Conservation (phyloP, 2,113 vertebrate species). For the Callaeas wilsoni region DNA sequence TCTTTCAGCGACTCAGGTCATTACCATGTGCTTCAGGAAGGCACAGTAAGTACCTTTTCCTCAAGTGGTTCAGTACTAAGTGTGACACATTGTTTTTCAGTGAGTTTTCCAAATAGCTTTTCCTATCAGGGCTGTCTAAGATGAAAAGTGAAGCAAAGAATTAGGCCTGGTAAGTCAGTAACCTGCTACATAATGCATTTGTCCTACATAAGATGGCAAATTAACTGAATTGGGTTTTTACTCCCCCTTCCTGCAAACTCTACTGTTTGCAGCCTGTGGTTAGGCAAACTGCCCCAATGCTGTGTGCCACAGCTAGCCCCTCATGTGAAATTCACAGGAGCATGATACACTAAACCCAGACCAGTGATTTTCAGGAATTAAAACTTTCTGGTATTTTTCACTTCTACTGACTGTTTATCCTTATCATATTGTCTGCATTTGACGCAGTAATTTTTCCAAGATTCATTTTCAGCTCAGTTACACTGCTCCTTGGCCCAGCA, state of each 20-base stretch:
- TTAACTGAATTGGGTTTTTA: background rate
- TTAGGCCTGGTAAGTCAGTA: background rate
- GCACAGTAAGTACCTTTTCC: background rate
- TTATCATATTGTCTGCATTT: background rate
- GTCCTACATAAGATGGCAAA: background rate
- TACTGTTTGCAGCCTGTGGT: background rate
- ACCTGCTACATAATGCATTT: background rate
- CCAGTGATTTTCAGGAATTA: background rate
- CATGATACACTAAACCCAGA: background rate
- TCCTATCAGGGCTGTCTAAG: background rate
- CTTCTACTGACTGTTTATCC: background rate
- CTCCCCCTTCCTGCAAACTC: background rate
- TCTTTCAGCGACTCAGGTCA: background rate
- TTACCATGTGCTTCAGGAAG: background rate
- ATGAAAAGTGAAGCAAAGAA: background rate
- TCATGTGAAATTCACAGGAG: background rate
- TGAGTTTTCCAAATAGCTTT: background rate
- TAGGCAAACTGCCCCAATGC: background rate
- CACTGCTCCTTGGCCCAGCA: background rate
- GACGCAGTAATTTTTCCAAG: fast-evolving
- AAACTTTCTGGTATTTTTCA: background rate
- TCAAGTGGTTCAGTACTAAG: background rate
- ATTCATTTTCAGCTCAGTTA: background rate
- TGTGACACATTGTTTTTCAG: background rate
- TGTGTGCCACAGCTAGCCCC: background rate